Conservation (phyloP, 1,140 invertebrate genomes). For the Pararge aegeria region DNA sequence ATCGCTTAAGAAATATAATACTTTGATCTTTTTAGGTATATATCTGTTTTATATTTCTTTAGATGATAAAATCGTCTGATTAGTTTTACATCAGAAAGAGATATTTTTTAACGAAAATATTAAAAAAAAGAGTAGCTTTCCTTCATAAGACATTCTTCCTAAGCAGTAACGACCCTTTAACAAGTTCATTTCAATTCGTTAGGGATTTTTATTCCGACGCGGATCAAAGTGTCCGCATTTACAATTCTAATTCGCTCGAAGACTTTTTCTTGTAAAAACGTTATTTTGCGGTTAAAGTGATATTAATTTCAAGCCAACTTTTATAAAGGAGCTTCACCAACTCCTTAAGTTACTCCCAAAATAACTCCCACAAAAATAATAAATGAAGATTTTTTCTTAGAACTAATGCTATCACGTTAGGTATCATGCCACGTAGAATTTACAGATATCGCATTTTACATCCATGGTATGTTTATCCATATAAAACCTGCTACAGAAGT, state of each 20-base stretch:
- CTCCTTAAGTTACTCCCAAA: neutral
- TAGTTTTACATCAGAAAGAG: no score
- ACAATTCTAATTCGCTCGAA: constrained; percentile 12
- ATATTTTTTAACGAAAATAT: no score
- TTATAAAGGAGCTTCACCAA: neutral
- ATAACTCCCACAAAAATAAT: neutral
- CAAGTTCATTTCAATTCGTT: constrained; percentile 14
- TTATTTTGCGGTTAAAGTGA: constrained; percentile 10
- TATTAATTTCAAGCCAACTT: constrained; percentile 9
- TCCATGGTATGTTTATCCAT: no score
- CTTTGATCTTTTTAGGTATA: no score
- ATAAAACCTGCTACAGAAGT: no score
- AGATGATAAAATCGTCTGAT: no score
- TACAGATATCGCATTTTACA: no score
- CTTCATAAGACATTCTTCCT: neutral
- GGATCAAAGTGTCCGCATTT: constrained; percentile 13
- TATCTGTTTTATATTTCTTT: no score
- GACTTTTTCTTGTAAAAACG: constrained; percentile 6
- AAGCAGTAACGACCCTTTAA: constrained; percentile 9
- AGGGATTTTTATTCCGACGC: constrained; percentile 8
- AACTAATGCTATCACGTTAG: no score
- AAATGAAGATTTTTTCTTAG: no score
- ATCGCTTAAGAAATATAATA: no score
- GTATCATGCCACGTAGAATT: no score
- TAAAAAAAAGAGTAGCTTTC: neutral